A percentile compares a stretch with the other conserved stretches of the same genome.
These are phyloP conservation scores for Crossaster papposus DNA, from an alignment of 53 echinoderm and acorn worm genomes.

Conservation along the genomic window DNA sequence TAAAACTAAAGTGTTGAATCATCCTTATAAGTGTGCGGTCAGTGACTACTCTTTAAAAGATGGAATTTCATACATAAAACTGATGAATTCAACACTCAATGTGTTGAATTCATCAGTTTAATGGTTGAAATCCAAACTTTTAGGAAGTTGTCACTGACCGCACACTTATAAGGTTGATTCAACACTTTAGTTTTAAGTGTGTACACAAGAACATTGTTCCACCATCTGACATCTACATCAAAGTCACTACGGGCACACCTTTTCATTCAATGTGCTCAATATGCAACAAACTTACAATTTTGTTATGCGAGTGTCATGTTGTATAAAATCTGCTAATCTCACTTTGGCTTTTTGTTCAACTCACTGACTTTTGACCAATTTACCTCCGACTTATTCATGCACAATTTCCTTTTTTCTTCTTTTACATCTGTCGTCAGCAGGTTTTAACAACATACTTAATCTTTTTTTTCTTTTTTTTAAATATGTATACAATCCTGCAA, in stretches of 20 bases:
- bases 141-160: no score
- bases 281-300: not conserved
- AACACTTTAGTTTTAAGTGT: no score
- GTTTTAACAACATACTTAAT: constrained; percentile 14
- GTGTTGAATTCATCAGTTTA: no score
- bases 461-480: not conserved
- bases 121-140: no score
- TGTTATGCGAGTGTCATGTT: not conserved
- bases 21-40: no score
- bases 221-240: constrained; percentile 3
- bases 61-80: no score
- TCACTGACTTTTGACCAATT: not conserved
- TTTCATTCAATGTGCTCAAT: not conserved
- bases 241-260: constrained; percentile 5
- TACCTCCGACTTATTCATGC: not conserved
- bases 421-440: not conserved
- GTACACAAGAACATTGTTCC: not conserved
- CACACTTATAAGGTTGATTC: no score
- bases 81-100: no score
- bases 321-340: not conserved
- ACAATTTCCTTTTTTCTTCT: not conserved
- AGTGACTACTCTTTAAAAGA: no score
- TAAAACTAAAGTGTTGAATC: no score
- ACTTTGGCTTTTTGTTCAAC: not conserved
- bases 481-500: constrained; percentile 24